Percentiles rank a stretch among this genome's conserved stretches.
Evolutionary conservation across 1,140 invertebrate species (phyloP).

Genomic region (Ips nitidus): DNA sequence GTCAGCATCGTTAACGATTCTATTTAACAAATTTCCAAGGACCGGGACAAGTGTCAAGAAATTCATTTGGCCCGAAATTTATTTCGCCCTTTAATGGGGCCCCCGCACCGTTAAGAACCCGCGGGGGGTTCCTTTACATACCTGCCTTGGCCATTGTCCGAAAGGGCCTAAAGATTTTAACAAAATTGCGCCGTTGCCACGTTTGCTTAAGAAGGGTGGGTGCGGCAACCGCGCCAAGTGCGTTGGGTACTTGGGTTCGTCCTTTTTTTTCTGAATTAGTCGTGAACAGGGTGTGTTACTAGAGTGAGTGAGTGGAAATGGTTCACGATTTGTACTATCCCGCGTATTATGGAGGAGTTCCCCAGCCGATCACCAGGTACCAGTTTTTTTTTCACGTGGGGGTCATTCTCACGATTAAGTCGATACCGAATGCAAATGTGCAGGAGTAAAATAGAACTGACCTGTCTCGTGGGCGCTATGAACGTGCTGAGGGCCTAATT

Average conservation of each 20-base stretch:
- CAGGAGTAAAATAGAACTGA: conserved; percentile 27
- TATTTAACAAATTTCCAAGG: conserved; percentile 33
- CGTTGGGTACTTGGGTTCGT: no score
- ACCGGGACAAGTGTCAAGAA: conserved; percentile 32
- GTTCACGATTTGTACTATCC: background rate
- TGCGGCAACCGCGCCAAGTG: no score
- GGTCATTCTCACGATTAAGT: conserved; percentile 27
- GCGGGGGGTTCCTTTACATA: conserved; percentile 10
- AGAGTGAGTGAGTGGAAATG: background rate
- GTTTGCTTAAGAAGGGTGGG: no score
- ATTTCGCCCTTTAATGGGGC: conserved; percentile 22
- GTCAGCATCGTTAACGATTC: conserved; percentile 32
- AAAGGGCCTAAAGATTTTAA: background rate
- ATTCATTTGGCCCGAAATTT: conserved; percentile 26
- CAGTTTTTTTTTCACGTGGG: no score
- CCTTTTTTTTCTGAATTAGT: no score
- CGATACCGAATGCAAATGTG: conserved; percentile 31
- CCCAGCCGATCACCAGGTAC: no score
- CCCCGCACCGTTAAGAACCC: conserved; percentile 6
- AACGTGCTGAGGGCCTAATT: conserved; percentile 27
- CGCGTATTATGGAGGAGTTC: background rate
- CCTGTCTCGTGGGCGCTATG: conserved; percentile 26
- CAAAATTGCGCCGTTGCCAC: background rate
- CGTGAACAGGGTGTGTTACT: background rate
- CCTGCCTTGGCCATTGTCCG: background rate